These are phyloP conservation scores for Diorhabda carinulata DNA, from an alignment of 1,140 invertebrate species.

Conservation along the genomic window DNA sequence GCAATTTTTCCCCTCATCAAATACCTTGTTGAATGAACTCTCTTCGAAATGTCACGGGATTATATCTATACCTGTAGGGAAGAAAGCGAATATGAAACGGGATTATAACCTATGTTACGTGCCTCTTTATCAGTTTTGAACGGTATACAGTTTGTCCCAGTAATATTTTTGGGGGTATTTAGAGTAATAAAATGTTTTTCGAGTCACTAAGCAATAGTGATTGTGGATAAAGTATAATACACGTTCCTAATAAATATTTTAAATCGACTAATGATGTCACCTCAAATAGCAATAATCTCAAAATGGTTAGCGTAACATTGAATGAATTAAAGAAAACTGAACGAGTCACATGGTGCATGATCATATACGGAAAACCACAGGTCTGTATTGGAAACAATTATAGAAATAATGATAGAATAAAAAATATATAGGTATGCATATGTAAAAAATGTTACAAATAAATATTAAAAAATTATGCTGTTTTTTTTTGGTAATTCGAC, in stretches of 20 bases:
- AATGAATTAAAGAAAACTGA: constrained; percentile 12
- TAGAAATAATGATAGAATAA: too few species aligned
- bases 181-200: too few species aligned
- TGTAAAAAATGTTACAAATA: too few species aligned
- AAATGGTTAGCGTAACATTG: constrained; percentile 17
- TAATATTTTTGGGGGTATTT: not conserved
- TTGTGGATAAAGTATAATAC: too few species aligned
- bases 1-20: too few species aligned
- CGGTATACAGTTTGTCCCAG: constrained; percentile 14
- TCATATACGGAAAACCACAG: constrained; percentile 24
- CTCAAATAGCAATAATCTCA: constrained; percentile 9
- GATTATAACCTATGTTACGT: not conserved
- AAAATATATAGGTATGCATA: too few species aligned
- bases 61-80: not conserved
- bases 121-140: too few species aligned
- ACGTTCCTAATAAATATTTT: not conserved
- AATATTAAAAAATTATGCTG: too few species aligned
- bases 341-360: constrained; percentile 10
- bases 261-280: constrained; percentile 10
- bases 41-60: not conserved
- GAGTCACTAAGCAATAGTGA: too few species aligned
- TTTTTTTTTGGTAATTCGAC: too few species aligned
- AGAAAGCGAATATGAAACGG: not conserved
- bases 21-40: too few species aligned
- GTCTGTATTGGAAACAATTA: not conserved